Evolutionary conservation across 2,888 invertebrate genomes (phyloP).

Genomic region (Amiota mariae): DNA sequence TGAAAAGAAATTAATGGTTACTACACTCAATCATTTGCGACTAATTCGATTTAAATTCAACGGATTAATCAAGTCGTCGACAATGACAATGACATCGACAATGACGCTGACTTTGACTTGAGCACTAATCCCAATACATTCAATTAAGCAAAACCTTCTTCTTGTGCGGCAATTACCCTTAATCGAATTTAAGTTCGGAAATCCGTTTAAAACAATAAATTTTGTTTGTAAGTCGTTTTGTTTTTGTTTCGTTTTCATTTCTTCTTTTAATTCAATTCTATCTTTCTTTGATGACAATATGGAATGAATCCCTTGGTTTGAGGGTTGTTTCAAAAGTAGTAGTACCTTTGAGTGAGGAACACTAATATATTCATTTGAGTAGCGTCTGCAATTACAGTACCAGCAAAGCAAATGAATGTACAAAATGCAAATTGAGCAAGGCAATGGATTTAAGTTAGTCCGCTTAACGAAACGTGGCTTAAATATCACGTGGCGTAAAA

Average conservation of each 20-base stretch:
- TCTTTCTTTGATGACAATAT: neutral
- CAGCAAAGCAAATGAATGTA: constrained; percentile 38
- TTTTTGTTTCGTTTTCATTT: constrained; percentile 16
- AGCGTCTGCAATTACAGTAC: neutral
- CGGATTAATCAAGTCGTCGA: constrained; percentile 17
- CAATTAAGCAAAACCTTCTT: constrained; percentile 54
- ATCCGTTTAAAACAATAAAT: constrained; percentile 62
- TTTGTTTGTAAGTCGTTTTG: constrained; percentile 38
- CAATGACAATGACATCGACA: neutral
- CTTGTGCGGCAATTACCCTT: constrained; percentile 62
- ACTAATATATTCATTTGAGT: constrained; percentile 24
- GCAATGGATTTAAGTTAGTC: constrained; percentile 32
- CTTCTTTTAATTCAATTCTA: constrained; percentile 10
- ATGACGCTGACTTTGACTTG: constrained; percentile 37
- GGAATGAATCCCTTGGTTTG: neutral
- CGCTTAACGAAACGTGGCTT: constrained; percentile 14
- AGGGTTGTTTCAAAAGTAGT: constrained; percentile 21
- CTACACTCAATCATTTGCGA: constrained; percentile 19
- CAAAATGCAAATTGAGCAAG: constrained; percentile 57
- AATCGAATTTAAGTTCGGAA: constrained; percentile 56
- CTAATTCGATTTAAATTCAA: constrained; percentile 12
- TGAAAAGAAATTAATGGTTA: constrained; percentile 12
- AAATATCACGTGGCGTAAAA: constrained; percentile 7
- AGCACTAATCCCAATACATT: constrained; percentile 45
- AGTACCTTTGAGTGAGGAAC: neutral